Percentiles rank a stretch among this genome's conserved stretches.
Conservation (phyloP, 2,797 vertebrate genomes). For the Astyanax mexicanus region DNA sequence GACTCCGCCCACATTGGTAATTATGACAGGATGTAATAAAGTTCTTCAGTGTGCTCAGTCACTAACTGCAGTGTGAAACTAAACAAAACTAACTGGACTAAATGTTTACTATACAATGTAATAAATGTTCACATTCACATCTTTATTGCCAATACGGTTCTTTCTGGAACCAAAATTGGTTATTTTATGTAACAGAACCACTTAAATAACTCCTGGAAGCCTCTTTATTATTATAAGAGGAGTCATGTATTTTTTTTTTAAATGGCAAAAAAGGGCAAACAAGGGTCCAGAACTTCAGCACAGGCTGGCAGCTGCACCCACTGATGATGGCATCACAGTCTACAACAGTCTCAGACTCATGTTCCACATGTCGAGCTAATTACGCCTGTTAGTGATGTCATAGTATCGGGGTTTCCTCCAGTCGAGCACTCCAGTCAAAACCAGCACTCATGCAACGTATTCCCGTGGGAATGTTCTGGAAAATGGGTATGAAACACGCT, state of each 20-base stretch:
- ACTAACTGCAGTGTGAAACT: no score
- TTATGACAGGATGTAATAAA: no score
- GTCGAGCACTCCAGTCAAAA: neutral
- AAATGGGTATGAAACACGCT: neutral
- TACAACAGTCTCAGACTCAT: neutral
- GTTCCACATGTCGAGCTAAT: neutral
- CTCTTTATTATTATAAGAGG: no score
- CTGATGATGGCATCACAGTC: neutral
- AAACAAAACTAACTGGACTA: no score
- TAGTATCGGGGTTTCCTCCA: neutral
- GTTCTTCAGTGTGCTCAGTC: no score
- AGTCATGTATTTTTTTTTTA: neutral
- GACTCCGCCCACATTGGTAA: no score
- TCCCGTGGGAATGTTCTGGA: neutral
- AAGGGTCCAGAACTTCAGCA: neutral
- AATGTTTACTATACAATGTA: no score
- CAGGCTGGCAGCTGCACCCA: neutral
- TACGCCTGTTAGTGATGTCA: neutral
- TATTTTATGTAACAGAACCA: no score
- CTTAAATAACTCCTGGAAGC: no score
- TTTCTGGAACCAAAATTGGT: no score
- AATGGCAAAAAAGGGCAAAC: neutral
- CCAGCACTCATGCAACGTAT: neutral
- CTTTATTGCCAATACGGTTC: no score
- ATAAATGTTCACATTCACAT: no score